Percentiles rank a stretch among this genome's conserved stretches.
These are phyloP conservation scores for Lagopus leucura DNA, from an alignment of 2,113 vertebrate genomes.

Conservation along the genomic window DNA sequence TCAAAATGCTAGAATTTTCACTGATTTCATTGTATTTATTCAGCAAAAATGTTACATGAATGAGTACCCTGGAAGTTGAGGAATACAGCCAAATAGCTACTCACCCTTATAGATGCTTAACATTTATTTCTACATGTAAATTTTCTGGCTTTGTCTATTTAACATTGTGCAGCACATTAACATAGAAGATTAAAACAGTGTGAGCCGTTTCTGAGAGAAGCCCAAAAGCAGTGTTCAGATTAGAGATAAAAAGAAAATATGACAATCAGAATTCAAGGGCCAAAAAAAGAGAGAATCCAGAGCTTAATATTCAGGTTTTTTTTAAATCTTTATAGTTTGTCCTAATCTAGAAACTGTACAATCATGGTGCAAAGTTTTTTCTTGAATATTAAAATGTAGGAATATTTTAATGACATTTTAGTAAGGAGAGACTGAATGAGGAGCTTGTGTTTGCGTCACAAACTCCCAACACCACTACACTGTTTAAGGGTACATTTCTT, in stretches of 20 bases:
- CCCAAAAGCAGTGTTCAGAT: not conserved
- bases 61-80: not conserved
- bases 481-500: not conserved
- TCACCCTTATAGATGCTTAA: not conserved
- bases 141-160: conserved; percentile 1
- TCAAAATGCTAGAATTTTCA: not conserved
- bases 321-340: not conserved
- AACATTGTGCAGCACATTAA: not conserved
- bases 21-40: conserved; percentile 15
- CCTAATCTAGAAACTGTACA: not conserved
- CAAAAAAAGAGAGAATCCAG: not conserved
- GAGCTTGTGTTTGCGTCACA: fast-evolving
- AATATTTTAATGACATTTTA: not conserved
- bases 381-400: not conserved
- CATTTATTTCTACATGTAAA: conserved; percentile 51
- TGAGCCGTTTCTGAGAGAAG: not conserved
- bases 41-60: not conserved
- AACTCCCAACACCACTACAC: not conserved
- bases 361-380: not conserved
- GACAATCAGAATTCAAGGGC: not conserved
- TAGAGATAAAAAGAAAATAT: not conserved
- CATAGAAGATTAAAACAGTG: conserved; percentile 22
- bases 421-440: not conserved
- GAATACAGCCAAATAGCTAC: not conserved
- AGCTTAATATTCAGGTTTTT: not conserved